Evolutionary conservation across 1,140 invertebrate genomes (phyloP), one percentile per base, ranked within the genome.

Genomic region (Chrysoperla carnea): DNA sequence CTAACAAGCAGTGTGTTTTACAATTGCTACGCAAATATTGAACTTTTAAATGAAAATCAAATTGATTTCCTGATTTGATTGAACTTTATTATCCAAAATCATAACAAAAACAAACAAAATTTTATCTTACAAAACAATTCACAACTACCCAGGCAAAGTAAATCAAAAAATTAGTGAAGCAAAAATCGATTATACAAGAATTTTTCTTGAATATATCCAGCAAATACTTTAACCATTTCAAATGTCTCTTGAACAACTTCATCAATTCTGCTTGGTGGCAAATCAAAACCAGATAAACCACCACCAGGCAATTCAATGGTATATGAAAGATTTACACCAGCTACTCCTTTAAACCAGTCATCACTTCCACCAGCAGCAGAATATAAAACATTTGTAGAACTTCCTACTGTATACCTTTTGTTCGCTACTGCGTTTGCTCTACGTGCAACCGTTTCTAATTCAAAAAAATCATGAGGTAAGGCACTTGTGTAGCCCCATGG

Each of bases 241-340:
- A 81, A 86, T 1, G 83, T 87, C 61, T 91, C 87, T 46, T 63
- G 57, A 4, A 75, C 81, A 42, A 81, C 76, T 13, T 79, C 72
- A 29, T 74, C 58, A 42, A 91, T 82, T 48, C 76, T 71, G 6
- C 62, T 55, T 1, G 72, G 62, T 1, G 84, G 77, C 8, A 85
- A 68, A 42, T 78, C 57, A 54, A 90, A 93, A 31, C 85, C 86
- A 48, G 75, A 74, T 41, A 56, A 62, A 33, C 78, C 76, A 36
- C 72, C 72, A 40, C 78, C 78, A 2, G 83, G 69, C 46, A 91
- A 61, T 55, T 91, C 84, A 9, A 88, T 64, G 2, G 82, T 78
- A 52, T 81, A 91, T 1, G 79, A 67, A 42, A 84, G 81, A 45
- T 79, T 76, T 2, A 83, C 65, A 12, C 69, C 70, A 1, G 66